A percentile compares a stretch with the other conserved stretches of the same genome.
These are phyloP conservation scores for Epinephelus moara DNA, from an alignment of 2,113 vertebrate genomes.

Conservation along the genomic window DNA sequence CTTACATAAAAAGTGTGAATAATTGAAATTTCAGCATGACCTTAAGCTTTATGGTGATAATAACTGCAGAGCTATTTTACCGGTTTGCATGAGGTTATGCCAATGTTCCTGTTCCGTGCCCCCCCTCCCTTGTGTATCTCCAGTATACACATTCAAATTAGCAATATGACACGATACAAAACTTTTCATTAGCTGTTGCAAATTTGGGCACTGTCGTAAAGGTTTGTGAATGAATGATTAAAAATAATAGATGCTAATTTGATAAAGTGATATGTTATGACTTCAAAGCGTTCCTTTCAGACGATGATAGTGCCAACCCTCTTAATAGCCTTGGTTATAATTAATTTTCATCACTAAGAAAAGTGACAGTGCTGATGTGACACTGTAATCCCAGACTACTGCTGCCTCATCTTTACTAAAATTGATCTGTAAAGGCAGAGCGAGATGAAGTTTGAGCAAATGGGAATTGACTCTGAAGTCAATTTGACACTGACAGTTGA, in stretches of 20 bases:
- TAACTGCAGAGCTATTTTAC: not conserved
- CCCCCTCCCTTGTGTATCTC: not conserved
- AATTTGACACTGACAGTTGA: not conserved
- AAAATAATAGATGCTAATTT: conserved; percentile 22
- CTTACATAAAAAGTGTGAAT: no score
- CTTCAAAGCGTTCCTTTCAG: conserved; percentile 20
- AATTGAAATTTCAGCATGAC: not conserved
- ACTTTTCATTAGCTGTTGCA: conserved; percentile 29
- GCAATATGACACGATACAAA: not conserved
- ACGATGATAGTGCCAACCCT: conserved; percentile 2
- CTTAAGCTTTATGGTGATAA: not conserved
- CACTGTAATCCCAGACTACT: conserved; percentile 5
- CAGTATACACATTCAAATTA: not conserved
- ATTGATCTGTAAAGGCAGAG: conserved; percentile 11
- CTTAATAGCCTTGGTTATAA: conserved; percentile 34
- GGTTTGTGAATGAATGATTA: conserved; percentile 22
- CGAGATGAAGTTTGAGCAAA: not conserved
- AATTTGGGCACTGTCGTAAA: conserved; percentile 13
- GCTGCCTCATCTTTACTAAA: not conserved
- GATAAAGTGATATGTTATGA: conserved; percentile 3
- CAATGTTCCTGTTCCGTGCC: not conserved
- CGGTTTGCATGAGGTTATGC: not conserved
- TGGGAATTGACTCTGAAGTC: conserved; percentile 3
- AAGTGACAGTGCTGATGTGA: conserved; percentile 16
- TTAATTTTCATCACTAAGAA: conserved; percentile 19